phyloP scores from a whole-genome alignment of 2,888 invertebrate genomes.

The Phaedon cochleariae region DNA sequence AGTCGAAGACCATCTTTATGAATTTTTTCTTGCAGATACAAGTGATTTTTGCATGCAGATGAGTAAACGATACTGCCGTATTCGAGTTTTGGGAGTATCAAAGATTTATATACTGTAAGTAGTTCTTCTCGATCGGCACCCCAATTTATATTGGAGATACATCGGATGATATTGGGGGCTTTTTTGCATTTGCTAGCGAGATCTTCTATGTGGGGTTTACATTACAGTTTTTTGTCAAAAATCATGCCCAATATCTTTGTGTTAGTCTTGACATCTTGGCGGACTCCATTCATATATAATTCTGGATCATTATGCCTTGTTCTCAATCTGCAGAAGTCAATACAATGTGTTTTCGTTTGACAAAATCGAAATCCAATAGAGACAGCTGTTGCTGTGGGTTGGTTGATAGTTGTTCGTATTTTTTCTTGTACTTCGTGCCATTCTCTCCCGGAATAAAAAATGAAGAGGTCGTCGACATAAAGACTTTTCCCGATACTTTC shows the following conservation, averaged over 20 bases:
- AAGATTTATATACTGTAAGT: slow-evolving; percentile 8
- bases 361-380: slow-evolving; percentile 10
- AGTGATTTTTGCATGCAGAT: slow-evolving; percentile 3
- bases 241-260: slow-evolving; percentile 1
- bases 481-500: too few species aligned
- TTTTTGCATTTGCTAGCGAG: slow-evolving; percentile 8
- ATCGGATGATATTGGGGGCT: slow-evolving; percentile 1
- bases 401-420: slow-evolving; percentile 10
- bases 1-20: slow-evolving; percentile 9
- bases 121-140: slow-evolving; percentile 12
- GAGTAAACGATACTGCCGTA: slow-evolving; percentile 16
- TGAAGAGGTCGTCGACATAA: slow-evolving; percentile 23
- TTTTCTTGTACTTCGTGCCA: not conserved
- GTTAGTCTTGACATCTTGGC: not conserved
- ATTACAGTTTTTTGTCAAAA: slow-evolving; percentile 14
- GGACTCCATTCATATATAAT: slow-evolving; percentile 1
- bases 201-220: slow-evolving; percentile 8
- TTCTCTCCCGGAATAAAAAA: not conserved
- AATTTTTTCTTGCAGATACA: slow-evolving; percentile 2
- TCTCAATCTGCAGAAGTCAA: not conserved
- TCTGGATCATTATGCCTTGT: slow-evolving; percentile 6
- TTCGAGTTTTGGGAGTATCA: too few species aligned
- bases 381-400: slow-evolving; percentile 7
- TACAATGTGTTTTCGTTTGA: not conserved
- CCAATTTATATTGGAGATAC: too few species aligned